Base-by-base conservation (phyloP, 2,888 invertebrate genomes). In the Erynnis tages region DNA sequence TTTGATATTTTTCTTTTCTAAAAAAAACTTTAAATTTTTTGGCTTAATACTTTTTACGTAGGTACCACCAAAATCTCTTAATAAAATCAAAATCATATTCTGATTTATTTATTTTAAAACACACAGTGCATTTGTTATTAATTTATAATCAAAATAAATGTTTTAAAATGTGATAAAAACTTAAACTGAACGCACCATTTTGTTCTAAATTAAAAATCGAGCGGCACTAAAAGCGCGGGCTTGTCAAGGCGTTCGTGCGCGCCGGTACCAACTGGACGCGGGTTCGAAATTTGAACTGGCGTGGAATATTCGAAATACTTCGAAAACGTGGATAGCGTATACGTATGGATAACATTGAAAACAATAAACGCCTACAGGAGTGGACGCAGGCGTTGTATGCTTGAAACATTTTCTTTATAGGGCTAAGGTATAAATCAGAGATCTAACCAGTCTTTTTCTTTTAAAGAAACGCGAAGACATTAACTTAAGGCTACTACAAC, bases 241-340 rank as follows among this genome's bases (percentile, higher is more conserved):
- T 70, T 54, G 69, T 67, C 56, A 61, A 61, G 59, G 59, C 60
- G 59, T 66, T 67, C 73, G 73, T 77, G 68, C 79, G 78, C 76
- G 69, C 69, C 69, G 71, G 69, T 61, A 66, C 60, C 68, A 76
- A 83, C 83, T 83, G 83, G 71, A 59, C 59, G 59, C 62, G 64
- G 69, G 75, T 72, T 76, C 73, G 73, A 73, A 79, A 72, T 77
- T 79, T 72, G 73, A 79, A 77, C 71, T 65, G 55, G 56, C 47
- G 41, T 44, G 57, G 58, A 63, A 60, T 59, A 55, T 59, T 55
- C 44, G 34, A 37, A 53, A 59, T n/a, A n/a, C n/a, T n/a, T n/a
- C n/a, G n/a, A n/a, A n/a, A n/a, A n/a, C n/a, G n/a, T n/a, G n/a
- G n/a, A n/a, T n/a, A n/a, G n/a, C n/a, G n/a, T n/a, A n/a, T n/a